Base-by-base conservation (phyloP, 2,113 vertebrate species). In the Paramormyrops kingsleyae region DNA sequence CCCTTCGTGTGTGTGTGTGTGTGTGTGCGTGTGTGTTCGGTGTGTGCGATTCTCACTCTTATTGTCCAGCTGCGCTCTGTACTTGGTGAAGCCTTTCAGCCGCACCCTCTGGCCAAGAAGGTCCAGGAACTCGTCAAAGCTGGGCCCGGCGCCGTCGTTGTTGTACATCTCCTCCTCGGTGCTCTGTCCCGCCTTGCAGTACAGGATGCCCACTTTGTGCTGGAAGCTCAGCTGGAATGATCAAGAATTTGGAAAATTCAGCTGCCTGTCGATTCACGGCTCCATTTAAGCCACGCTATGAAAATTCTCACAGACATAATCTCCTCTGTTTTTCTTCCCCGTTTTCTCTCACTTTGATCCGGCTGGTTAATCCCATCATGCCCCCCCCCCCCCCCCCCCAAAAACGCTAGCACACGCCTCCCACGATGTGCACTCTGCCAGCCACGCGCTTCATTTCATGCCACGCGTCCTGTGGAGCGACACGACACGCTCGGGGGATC, bases 161-260 rank as follows among this genome's bases (percentile, higher is more conserved):
- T 97, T 97, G 88, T 97, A 97, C 97, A 97, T 97, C 90, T 97
- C 97, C 91, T 97, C 97, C 91, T 97, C 97, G 0, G 96, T 97
- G 94, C 96, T 96, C 93, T 97, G 97, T 80, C 96, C 97, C 2
- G 97, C 95, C 94, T 95, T 95, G 93, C 97, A 98, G 92, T 97
- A 97, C 56, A 97, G 94, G 92, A 98, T 95, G 83, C 97, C 97
- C 59, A 98, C 95, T 92, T 98, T 97, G 93, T 97, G 97, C 88
- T 98, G 97, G 94, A 97, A 97, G 92, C 97, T 97, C 93, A 98
- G 93, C 97, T 98, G 95, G 90, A 96, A 95, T 31, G 4, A 89
- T 62, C 90, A 77, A 88, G 83, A 21, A 21, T 13, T 8, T 24
- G 31, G 19, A n/a, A 7, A 35, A 31, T 52, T 47, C 42, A 83